phyloP scores from a whole-genome alignment of 2,888 invertebrate genomes.

The Disparrhopalites patrizii region DNA sequence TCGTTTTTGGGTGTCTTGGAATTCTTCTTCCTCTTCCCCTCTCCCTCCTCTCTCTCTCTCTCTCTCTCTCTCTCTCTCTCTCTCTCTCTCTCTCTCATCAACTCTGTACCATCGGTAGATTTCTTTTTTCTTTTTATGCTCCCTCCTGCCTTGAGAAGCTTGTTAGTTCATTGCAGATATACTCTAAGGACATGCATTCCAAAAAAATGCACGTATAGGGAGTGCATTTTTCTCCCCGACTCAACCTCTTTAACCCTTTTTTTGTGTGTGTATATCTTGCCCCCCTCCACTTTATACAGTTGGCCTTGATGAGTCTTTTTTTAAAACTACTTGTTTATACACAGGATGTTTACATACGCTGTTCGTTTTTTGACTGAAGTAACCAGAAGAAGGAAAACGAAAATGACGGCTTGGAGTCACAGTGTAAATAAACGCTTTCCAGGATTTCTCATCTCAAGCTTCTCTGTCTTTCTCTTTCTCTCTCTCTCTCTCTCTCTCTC shows the following conservation, averaged over 20 bases:
- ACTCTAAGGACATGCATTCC: neutral
- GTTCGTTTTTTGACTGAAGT: slow-evolving; percentile 23
- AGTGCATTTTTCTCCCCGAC: slow-evolving; percentile 18
- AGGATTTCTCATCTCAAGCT: slow-evolving; percentile 9
- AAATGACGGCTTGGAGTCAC: slow-evolving; percentile 16
- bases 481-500: neutral
- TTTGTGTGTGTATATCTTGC: neutral
- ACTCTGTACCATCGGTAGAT: neutral
- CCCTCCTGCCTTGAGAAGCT: neutral
- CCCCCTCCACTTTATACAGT: slow-evolving; percentile 14
- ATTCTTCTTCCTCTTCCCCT: neutral
- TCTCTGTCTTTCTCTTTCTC: neutral
- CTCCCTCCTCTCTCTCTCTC: neutral
- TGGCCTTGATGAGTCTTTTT: slow-evolving; percentile 27
- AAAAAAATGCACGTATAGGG: neutral
- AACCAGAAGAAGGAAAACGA: neutral
- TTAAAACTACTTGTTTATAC: slow-evolving; percentile 29
- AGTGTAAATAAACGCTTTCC: slow-evolving; percentile 27
- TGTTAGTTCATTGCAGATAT: neutral
- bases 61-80: slow-evolving; percentile 4
- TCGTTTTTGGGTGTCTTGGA: slow-evolving; percentile 10
- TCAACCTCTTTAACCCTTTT: slow-evolving; percentile 21
- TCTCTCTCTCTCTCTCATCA: neutral
- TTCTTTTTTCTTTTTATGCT: neutral
- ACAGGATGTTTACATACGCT: slow-evolving; percentile 25